Base-by-base conservation (phyloP, 2,888 invertebrate species). In the Anthophora plumipes region DNA sequence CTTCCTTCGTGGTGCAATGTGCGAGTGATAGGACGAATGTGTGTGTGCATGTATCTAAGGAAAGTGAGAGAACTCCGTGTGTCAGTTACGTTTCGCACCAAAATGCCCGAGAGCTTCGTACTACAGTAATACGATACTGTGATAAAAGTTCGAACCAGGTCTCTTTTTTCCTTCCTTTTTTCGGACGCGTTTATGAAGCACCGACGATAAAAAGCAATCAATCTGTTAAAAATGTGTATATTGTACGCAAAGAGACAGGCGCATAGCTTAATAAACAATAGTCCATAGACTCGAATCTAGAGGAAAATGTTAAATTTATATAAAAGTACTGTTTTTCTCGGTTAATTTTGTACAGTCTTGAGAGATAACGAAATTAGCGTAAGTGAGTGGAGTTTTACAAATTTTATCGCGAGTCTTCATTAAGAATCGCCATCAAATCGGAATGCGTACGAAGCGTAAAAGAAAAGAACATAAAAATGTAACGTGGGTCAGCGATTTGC, bases 71-170 rank as follows among this genome's bases (percentile, higher is more conserved):
- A 67, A 77, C 64, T 83, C 79, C 74, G 78, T 75, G 83, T 79
- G 81, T 80, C 83, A 80, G 82, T 75, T 68, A 79, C 70, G 79
- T 83, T 80, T 74, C 71, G 86, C 84, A 80, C 76, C 74, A 57
- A 84, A 73, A 75, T 64, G 73, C 72, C 83, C 55, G 59, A 74
- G 81, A 86, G 84, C 86, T 88, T 87, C 86, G 82, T 85, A 85
- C 88, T 83, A 82, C 89, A 83, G 88, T 89, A 89, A 89, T 83
- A 85, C 80, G 77, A 72, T 88, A 86, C 86, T 87, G 89, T 87
- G 89, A 89, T 89, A 86, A 88, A 82, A 83, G 73, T 84, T 83
- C 68, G 75, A 80, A 73, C 71, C 77, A 75, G 76, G 74, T 79
- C 79, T 81, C 73, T 80, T 79, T 75, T 73, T 75, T 69, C 78